Conservation (phyloP, 2,113 vertebrate genomes). For the Leucosticte australis region DNA sequence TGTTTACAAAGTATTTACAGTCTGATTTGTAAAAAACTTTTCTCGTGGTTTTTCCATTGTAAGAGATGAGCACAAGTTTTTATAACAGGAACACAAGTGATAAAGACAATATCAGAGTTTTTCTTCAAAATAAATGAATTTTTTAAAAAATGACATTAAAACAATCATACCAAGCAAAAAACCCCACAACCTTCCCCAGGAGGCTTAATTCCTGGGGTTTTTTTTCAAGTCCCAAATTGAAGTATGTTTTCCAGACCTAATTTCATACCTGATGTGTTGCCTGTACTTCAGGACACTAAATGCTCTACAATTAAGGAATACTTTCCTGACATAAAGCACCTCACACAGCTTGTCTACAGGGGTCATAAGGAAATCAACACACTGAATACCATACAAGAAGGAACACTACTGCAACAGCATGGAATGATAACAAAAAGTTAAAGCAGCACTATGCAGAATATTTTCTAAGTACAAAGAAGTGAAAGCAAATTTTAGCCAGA, state of each 20-base stretch:
- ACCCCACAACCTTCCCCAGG: rapidly evolving
- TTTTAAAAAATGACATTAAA: rapidly evolving
- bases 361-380: background rate
- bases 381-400: background rate
- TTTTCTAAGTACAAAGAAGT: background rate
- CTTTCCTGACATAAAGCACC: background rate
- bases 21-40: background rate
- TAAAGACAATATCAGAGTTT: background rate
- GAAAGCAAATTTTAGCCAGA: background rate
- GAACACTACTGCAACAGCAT: background rate
- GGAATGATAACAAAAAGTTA: background rate
- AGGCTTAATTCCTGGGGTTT: background rate
- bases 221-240: background rate
- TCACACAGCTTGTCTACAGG: background rate
- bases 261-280: background rate
- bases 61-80: background rate
- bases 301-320: background rate
- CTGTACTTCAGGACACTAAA: background rate
- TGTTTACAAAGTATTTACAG: background rate
- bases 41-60: background rate
- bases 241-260: background rate
- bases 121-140: background rate
- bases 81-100: background rate
- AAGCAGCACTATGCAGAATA: background rate
- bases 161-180: background rate